phyloP scores from a whole-genome alignment of 2,797 vertebrate genomes.

The Scleropages formosus region DNA sequence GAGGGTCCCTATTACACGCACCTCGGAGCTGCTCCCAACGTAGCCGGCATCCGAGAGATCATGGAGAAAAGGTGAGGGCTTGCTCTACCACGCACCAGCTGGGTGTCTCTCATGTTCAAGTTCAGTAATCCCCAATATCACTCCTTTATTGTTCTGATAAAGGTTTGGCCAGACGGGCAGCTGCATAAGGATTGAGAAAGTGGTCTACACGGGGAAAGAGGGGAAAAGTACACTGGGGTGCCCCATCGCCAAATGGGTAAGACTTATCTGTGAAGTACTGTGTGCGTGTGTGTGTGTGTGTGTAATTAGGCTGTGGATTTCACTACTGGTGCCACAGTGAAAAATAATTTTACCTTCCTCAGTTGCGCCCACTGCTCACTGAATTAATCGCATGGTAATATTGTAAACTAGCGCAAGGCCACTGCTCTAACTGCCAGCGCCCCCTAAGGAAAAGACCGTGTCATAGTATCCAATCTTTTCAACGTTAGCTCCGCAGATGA shows the following conservation, averaged over 20 bases:
- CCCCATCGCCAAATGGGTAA: slow-evolving; percentile 99
- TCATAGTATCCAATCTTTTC: neutral
- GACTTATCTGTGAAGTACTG: slow-evolving; percentile 36
- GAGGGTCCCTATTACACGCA: slow-evolving; percentile 99
- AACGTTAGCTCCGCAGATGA: too few species aligned
- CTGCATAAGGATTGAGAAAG: slow-evolving; percentile 93
- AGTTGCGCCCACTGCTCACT: neutral
- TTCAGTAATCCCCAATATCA: neutral
- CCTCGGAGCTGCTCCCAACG: slow-evolving; percentile 89
- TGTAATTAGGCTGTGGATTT: too few species aligned
- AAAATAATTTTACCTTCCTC: slow-evolving; percentile 19
- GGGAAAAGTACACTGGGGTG: slow-evolving; percentile 98
- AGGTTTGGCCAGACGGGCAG: slow-evolving; percentile 89
- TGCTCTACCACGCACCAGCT: neutral
- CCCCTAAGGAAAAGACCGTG: slow-evolving; percentile 29
- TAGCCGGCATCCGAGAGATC: slow-evolving; percentile 86
- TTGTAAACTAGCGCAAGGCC: neutral
- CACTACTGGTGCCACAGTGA: slow-evolving; percentile 11
- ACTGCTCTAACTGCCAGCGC: slow-evolving; percentile 25
- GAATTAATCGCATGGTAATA: slow-evolving; percentile 5
- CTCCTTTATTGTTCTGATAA: slow-evolving; percentile 49
- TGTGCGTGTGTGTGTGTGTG: slow-evolving; percentile 8
- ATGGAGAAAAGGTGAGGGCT: slow-evolving; percentile 91
- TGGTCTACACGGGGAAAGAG: slow-evolving; percentile 97
- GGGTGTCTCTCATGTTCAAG: neutral